These are phyloP conservation scores for Aeoliscus strigatus DNA, from an alignment of 2,797 vertebrate genomes.

Conservation along the genomic window DNA sequence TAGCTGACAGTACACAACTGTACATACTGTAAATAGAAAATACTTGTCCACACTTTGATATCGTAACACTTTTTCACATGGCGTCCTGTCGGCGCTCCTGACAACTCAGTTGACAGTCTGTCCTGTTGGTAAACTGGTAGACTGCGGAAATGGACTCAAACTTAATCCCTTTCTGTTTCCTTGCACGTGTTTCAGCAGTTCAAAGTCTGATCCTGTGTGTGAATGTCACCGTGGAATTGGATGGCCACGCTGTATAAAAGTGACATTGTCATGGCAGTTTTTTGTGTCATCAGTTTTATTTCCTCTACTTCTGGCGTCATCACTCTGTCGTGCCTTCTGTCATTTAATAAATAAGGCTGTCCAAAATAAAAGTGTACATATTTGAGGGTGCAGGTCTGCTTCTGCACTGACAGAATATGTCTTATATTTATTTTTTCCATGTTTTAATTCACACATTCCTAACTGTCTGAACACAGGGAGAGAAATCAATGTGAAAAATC, in stretches of 20 bases:
- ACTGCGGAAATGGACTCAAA: conserved; percentile 11
- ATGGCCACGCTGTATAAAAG: conserved; percentile 17
- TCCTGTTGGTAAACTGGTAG: conserved; percentile 36
- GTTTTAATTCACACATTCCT: conserved; percentile 10
- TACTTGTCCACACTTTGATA: conserved; percentile 63
- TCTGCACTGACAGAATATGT: too few relatives aligned
- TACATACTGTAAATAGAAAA: conserved; percentile 69
- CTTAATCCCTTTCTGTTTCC: background rate
- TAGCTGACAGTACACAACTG: conserved; percentile 70
- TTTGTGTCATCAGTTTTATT: conserved; percentile 12
- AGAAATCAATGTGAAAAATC: conserved; percentile 33
- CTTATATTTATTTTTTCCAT: too few relatives aligned
- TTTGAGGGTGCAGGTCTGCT: conserved; percentile 14
- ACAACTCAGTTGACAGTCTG: conserved; percentile 19
- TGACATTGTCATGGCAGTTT: conserved; percentile 16
- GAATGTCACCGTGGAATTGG: conserved; percentile 16
- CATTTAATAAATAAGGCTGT: conserved; percentile 24
- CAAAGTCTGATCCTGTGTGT: conserved; percentile 2
- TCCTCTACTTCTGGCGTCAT: conserved; percentile 37
- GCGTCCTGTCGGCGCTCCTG: conserved; percentile 35
- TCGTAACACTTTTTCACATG: conserved; percentile 46
- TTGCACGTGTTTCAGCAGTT: conserved; percentile 8
- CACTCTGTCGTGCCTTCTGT: conserved; percentile 14
- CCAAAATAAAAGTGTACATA: conserved; percentile 10
- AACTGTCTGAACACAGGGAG: conserved; percentile 18